Base-by-base conservation (phyloP, 2,113 vertebrate genomes). In the Anguilla rostrata region DNA sequence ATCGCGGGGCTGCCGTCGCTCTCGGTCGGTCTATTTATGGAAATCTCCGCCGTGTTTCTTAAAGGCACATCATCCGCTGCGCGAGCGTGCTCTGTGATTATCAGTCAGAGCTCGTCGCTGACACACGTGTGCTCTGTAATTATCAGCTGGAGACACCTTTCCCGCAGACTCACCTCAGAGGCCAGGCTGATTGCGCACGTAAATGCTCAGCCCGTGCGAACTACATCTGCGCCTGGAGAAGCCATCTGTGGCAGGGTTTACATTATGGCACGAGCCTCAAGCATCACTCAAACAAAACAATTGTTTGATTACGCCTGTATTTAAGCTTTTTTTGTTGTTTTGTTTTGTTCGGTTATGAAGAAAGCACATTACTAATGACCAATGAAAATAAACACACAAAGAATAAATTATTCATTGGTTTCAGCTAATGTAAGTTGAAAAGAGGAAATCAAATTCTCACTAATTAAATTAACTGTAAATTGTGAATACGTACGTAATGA, bases 391-490 rank as follows among this genome's bases (percentile, higher is more conserved):
- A 53, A 14, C 7, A 14, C 9, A 75, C 63, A 26, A 71, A 3
- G 0, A 78, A 78, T 78, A 16, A 78, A 75, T 49, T 78, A 84
- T 75, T 84, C 26, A 78, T 78, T 40, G 40, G 57, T 66, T 75
- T 43, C 1, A 18, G 18, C 57, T 60, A 60, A 60, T 60, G 14
- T 60, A 56, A 15, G 9, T 56, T 15, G 53, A 56, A 8, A 41
- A 66, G 56, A 66, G 66, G 60, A 43, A 57, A 66, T 41, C 46
- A 84, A 49, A 78, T 34, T 46, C 41, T 43, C 63, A 78, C 71
- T 78, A 26, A 78, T 78, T 78, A 75, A n/a, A 84, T 71, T n/a
- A 78, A 78, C 40, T 49, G 8, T 9, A 85, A 78, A 75, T 53
- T 85, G 41, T 49, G 14, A 26, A 85, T 22, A 78, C 34, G 22